Base-by-base conservation (phyloP, 2,888 invertebrate species). In the Drosophila ezoana region DNA sequence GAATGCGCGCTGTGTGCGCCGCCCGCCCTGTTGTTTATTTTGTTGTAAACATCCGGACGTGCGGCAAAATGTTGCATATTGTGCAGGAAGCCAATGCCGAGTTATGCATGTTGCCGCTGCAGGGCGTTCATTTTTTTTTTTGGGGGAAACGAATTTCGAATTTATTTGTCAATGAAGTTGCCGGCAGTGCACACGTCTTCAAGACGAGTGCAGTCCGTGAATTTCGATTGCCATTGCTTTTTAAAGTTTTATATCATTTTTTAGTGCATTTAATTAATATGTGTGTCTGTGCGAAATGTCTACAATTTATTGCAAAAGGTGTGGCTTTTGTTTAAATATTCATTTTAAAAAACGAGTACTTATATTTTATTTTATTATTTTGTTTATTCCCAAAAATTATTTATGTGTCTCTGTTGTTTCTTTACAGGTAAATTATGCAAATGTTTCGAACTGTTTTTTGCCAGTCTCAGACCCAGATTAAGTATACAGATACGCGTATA, bases 11-110 rank as follows among this genome's bases (percentile, higher is more conserved):
- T 35, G 35, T 20, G 40, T 37, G 40, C 13, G n/a, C 35, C 13
- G 35, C 20, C 14, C 40, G 53, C 43, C 63, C 59, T 52, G 60
- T 76, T 88, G 89, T 88, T 88, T 87, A 89, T 88, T 86, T 88
- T 60, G 65, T 75, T 77, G 80, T 89, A 88, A 88, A 88, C 88
- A 88, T 90, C 90, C 88, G 90, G 89, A 83, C 74, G 66, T 80
- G 75, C 87, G 73, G 69, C 77, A 87, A 89, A 89, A 77, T 90
- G 88, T 88, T 89, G 86, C 90, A 88, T 72, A 83, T 82, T 81
- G 80, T 85, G 76, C 82, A 83, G 87, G 87, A 88, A 88, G 87
- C 76, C 58, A 80, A 60, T 54, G 60, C 61, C 83, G 57, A 60
- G 66, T 79, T 79, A 79, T 56, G 64, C 38, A 49, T 70, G 52